Evolutionary conservation across 2,113 vertebrate genomes (phyloP).

Genomic region (Osmerus mordax): DNA sequence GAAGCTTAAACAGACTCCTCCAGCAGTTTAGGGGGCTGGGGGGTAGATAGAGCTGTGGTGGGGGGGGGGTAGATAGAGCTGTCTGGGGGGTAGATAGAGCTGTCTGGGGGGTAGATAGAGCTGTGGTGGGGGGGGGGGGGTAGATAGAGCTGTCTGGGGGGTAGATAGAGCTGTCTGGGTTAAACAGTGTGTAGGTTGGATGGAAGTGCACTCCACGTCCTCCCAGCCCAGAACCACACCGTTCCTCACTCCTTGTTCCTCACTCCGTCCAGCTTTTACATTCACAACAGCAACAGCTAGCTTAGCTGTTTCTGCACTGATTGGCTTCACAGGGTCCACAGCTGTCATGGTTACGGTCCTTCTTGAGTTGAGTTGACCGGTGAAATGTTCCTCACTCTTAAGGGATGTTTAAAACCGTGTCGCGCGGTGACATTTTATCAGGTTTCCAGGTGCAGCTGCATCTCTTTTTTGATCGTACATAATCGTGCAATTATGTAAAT

Average conservation of each 20-base stretch:
- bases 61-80: constrained; percentile 30
- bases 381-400: too few species aligned
- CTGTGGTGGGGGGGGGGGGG: not conserved
- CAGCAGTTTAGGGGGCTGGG: constrained; percentile 17
- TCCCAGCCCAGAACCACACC: not conserved
- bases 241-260: constrained; percentile 2
- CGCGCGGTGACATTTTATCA: not conserved
- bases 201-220: too few species aligned
- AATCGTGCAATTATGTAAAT: not conserved
- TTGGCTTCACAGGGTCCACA: too few species aligned
- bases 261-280: not conserved
- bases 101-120: constrained; percentile 17
- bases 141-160: constrained; percentile 15
- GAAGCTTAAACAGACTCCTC: constrained; percentile 24
- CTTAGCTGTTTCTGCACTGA: too few species aligned
- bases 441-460: too few species aligned
- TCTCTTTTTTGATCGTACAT: not conserved
- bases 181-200: constrained; percentile 20
- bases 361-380: too few species aligned
- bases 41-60: constrained; percentile 37
- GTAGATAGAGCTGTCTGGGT: constrained; percentile 43
- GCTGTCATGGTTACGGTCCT: too few species aligned
- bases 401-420: not conserved
- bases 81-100: constrained; percentile 21
- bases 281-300: not conserved